A percentile compares a stretch with the other conserved stretches of the same genome.
Evolutionary conservation across 2,113 vertebrate genomes (phyloP).

Genomic region (Galeopterus variegatus): DNA sequence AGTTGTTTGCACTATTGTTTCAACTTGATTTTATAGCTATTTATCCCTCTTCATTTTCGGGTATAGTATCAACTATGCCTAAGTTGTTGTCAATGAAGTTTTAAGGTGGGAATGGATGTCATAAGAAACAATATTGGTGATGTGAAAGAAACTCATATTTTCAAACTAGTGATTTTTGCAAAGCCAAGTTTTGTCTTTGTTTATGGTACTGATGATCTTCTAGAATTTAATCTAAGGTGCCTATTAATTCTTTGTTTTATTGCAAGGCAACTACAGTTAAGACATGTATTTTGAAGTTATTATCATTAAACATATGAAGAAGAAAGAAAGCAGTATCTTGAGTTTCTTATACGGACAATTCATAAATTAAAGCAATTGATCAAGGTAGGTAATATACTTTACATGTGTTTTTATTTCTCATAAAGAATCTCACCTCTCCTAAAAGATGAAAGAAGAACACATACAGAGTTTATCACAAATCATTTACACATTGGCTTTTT

Average conservation of each 20-base stretch:
- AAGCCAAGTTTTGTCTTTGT: slow-evolving; percentile 17
- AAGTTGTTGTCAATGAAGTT: neutral
- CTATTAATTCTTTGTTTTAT: neutral
- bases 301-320: neutral
- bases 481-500: neutral
- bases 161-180: slow-evolving; percentile 31
- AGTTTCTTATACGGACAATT: neutral
- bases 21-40: neutral
- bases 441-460: neutral
- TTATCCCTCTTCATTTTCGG: neutral
- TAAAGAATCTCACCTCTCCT: neutral
- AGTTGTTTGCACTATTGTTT: neutral
- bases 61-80: neutral
- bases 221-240: neutral
- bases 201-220: neutral
- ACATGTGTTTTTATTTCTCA: neutral
- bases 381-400: neutral
- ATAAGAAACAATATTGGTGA: neutral
- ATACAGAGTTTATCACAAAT: neutral
- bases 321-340: neutral
- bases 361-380: neutral
- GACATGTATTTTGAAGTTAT: neutral
- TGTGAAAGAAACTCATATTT: neutral
- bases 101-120: neutral
- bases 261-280: neutral